Conservation (phyloP, 1,140 invertebrate genomes). For the Agraylea sexmaculata region DNA sequence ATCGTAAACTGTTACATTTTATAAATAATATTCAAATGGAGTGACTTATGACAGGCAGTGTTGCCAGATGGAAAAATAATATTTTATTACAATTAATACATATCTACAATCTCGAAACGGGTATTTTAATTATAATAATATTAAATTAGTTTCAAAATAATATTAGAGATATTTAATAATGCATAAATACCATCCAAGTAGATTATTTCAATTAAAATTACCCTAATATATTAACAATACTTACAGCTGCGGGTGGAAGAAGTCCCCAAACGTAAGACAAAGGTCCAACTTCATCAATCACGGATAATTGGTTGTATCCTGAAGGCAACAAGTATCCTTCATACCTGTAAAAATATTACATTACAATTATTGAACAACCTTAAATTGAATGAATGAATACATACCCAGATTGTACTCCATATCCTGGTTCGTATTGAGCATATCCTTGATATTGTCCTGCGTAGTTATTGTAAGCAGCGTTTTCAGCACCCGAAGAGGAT, state of each 20-base stretch:
- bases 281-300: conserved; percentile 8
- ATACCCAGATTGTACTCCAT: conserved; percentile 19
- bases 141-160: too few relatives aligned
- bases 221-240: conserved; percentile 3
- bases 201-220: too few relatives aligned
- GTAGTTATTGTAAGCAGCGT: conserved; percentile 13
- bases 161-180: too few relatives aligned
- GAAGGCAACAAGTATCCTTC: conserved; percentile 20
- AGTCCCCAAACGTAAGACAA: conserved; percentile 12
- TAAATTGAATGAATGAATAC: conserved; percentile 3
- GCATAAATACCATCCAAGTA: too few relatives aligned
- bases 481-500: conserved; percentile 1
- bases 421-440: conserved; percentile 16
- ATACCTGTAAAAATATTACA: conserved; percentile 11
- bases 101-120: too few relatives aligned
- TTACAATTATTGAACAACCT: neutral
- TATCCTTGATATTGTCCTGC: conserved; percentile 8
- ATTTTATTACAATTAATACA: too few relatives aligned
- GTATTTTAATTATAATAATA: too few relatives aligned
- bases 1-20: too few relatives aligned
- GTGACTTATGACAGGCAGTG: too few relatives aligned
- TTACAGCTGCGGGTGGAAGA: conserved; percentile 13
- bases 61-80: too few relatives aligned
- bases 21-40: too few relatives aligned
- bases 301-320: conserved; percentile 6